phyloP scores from a whole-genome alignment of 2,888 invertebrate genomes.

The Endotricha flammealis region DNA sequence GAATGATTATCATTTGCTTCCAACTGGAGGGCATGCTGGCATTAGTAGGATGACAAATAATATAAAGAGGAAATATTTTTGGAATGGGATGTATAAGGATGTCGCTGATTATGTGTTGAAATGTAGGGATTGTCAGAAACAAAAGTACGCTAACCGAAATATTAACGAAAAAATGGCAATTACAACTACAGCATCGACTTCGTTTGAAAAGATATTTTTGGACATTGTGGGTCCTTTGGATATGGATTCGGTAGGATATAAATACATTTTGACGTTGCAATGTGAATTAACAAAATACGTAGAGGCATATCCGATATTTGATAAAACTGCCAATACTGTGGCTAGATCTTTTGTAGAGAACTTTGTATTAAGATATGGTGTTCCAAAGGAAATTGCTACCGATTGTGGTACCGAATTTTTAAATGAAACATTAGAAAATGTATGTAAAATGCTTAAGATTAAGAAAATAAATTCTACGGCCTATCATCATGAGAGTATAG shows the following conservation, averaged over 20 bases:
- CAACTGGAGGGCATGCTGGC: not conserved
- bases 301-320: too few relatives aligned
- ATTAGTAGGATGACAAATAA: not conserved
- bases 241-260: too few relatives aligned
- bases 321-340: not conserved
- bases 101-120: not conserved
- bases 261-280: not conserved
- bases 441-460: not conserved
- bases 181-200: not conserved
- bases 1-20: not conserved
- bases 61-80: not conserved
- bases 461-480: not conserved
- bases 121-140: not conserved
- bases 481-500: not conserved
- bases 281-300: too few relatives aligned
- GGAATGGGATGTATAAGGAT: not conserved
- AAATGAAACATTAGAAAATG: not conserved
- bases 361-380: not conserved
- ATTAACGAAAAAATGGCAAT: not conserved
- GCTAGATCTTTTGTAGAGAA: not conserved
- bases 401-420: not conserved
- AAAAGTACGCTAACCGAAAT: not conserved
- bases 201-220: slow-evolving; percentile 1
- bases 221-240: not conserved
- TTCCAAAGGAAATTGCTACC: too few relatives aligned